phyloP scores from a whole-genome alignment of 2,113 vertebrate genomes.

The Planiliza haematocheilus region DNA sequence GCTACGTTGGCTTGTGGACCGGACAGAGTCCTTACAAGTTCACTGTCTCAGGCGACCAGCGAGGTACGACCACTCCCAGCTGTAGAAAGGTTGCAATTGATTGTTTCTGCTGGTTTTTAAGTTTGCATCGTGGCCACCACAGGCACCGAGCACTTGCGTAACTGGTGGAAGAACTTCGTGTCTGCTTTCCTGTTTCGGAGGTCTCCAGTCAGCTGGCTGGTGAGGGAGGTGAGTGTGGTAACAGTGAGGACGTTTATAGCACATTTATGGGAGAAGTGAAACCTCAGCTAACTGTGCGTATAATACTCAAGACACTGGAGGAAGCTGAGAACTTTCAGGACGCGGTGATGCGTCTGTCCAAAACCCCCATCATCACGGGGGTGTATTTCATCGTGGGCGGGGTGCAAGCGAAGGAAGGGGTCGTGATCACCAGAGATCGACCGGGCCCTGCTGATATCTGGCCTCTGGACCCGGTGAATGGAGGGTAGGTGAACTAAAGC shows the following conservation, averaged over 20 bases:
- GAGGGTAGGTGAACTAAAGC: conserved; percentile 82
- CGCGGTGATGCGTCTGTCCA: conserved; percentile 87
- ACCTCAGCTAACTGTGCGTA: not conserved
- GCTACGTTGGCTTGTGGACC: conserved; percentile 95
- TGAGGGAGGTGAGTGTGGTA: conserved; percentile 86
- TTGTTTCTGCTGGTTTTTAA: conserved; percentile 7
- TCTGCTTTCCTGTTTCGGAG: conserved; percentile 86
- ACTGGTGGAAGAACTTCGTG: conserved; percentile 93
- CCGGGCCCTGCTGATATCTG: conserved; percentile 89
- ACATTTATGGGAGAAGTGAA: conserved; percentile 24
- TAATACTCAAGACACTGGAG: conserved; percentile 76
- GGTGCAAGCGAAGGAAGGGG: conserved; percentile 83
- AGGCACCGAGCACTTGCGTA: conserved; percentile 88
- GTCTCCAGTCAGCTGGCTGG: conserved; percentile 91
- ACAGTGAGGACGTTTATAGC: not conserved
- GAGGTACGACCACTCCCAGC: conserved; percentile 79
- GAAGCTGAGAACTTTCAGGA: conserved; percentile 86
- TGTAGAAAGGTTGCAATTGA: not conserved
- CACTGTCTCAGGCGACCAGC: conserved; percentile 90
- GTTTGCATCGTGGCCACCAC: not conserved
- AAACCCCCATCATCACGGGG: conserved; percentile 88
- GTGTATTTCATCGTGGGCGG: conserved; percentile 96
- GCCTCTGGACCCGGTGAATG: conserved; percentile 87
- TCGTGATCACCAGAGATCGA: conserved; percentile 91
- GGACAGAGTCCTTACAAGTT: conserved; percentile 93